Conservation (phyloP, 2,888 invertebrate genomes). For the Heliconius ethilla region DNA sequence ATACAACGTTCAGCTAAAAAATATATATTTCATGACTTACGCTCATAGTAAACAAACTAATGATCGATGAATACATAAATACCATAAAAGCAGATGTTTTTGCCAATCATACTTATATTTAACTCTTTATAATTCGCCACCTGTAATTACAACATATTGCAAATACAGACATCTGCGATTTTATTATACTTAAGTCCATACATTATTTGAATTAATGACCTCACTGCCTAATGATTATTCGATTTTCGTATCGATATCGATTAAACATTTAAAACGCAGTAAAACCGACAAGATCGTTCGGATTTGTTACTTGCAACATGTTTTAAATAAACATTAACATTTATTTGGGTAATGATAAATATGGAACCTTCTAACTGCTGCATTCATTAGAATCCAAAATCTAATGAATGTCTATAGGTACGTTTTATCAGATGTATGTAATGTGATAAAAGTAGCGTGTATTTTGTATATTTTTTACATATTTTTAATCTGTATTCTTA, state of each 20-base stretch:
- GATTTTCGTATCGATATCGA: conserved; percentile 33
- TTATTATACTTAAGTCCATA: conserved; percentile 22
- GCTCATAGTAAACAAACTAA: conserved; percentile 18
- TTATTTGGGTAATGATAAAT: conserved; percentile 21
- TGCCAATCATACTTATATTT: conserved; percentile 31
- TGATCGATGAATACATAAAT: conserved; percentile 28
- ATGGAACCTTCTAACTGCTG: conserved; percentile 9
- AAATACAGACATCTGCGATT: conserved; percentile 41
- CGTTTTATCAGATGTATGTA: conserved; percentile 21
- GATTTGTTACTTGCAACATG: conserved; percentile 13
- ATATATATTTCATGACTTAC: not conserved
- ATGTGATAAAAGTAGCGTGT: conserved; percentile 16
- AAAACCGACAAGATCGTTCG: conserved; percentile 26
- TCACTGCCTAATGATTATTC: conserved; percentile 28
- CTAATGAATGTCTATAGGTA: conserved; percentile 2
- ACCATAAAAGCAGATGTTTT: conserved; percentile 41
- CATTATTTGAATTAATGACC: conserved; percentile 19
- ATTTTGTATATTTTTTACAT: conserved; percentile 17
- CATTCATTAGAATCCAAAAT: conserved; percentile 7
- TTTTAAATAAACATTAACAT: conserved; percentile 22
- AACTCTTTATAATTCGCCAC: conserved; percentile 37
- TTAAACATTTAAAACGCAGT: conserved; percentile 38
- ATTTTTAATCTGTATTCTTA: not conserved
- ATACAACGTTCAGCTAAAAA: no score
- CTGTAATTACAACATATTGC: conserved; percentile 39